Percentiles rank a stretch among this genome's conserved stretches.
phyloP scores from a whole-genome alignment of 2,888 invertebrate genomes.

The Electrophaes corylata region DNA sequence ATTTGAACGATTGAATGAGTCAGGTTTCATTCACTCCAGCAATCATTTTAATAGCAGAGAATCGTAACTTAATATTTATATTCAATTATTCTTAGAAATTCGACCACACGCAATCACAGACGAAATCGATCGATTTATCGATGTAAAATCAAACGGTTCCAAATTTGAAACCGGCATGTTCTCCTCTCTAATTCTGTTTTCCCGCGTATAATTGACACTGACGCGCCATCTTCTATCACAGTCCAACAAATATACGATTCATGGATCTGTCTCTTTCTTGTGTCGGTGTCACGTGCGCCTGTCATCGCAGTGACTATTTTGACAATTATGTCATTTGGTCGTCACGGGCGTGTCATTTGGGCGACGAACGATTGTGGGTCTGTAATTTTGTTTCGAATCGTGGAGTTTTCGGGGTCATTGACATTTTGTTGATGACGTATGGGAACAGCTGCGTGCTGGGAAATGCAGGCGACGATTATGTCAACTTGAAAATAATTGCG shows the following conservation, averaged over 20 bases:
- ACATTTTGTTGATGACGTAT: conserved; percentile 68
- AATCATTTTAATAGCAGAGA: conserved; percentile 74
- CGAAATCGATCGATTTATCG: conserved; percentile 81
- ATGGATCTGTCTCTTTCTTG: conserved; percentile 55
- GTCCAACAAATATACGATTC: conserved; percentile 38
- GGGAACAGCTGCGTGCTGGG: conserved; percentile 74
- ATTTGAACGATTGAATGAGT: conserved; percentile 61
- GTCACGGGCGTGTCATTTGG: conserved; percentile 82
- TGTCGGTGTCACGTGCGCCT: conserved; percentile 78
- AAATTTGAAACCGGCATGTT: conserved; percentile 79
- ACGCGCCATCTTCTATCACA: conserved; percentile 68
- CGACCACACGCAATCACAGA: conserved; percentile 80
- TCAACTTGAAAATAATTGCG: conserved; percentile 23
- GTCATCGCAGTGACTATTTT: conserved; percentile 81
- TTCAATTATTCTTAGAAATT: conserved; percentile 79
- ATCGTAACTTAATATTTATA: conserved; percentile 74
- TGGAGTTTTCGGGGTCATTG: conserved; percentile 76
- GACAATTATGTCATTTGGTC: conserved; percentile 84
- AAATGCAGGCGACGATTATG: conserved; percentile 39
- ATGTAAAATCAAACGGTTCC: conserved; percentile 81
- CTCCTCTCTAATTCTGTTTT: conserved; percentile 81
- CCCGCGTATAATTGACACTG: conserved; percentile 83
- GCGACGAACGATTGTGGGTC: conserved; percentile 78
- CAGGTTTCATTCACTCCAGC: conserved; percentile 66
- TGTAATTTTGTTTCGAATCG: conserved; percentile 79